Base-by-base conservation (phyloP, 2,888 invertebrate species). In the Cotesia congregata region DNA sequence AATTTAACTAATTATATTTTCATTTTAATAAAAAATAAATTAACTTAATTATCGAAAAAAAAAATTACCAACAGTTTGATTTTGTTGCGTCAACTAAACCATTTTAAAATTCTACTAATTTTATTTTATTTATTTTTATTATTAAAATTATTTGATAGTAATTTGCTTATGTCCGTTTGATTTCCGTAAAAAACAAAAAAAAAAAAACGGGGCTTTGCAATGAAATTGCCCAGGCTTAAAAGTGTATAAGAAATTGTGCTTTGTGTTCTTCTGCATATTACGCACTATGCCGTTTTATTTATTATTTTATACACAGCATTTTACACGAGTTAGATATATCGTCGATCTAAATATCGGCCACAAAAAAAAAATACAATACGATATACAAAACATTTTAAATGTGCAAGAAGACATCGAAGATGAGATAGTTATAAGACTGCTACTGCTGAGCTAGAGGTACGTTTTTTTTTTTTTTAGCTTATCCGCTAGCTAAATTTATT, bases 391-490 rank as follows among this genome's bases (percentile, higher is more conserved):
- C 75, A 79, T 17, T 17, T 17, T 80, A 85, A 85, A 84, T 85
- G 88, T 86, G 87, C 86, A 86, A 87, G 87, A 86, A 83, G 85
- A 59, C 70, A 68, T 83, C 85, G 83, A 85, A 85, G 86, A 88
- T 85, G 85, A 87, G 76, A 86, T 85, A 85, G 84, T 83, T 84
- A 83, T 85, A 84, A 82, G 75, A 85, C 86, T 86, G 85, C 86
- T 86, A 85, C 87, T 84, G 88, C 86, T 86, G 86, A 83, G 86
- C 86, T 87, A 84, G 87, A 89, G 89, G 89, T 89, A 89, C 85
- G 89, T 89, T 83, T 87, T 83, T 80, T 84, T 77, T 78, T 50
- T 50, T 50, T 12, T 12, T 12, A 86, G 88, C 88, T 88, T 88
- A 85, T 85, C 85, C 79, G 85, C 83, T 85, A 82, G 83, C 82